Base-by-base conservation (phyloP, 2,888 invertebrate genomes). In the Lasioglossum morio region DNA sequence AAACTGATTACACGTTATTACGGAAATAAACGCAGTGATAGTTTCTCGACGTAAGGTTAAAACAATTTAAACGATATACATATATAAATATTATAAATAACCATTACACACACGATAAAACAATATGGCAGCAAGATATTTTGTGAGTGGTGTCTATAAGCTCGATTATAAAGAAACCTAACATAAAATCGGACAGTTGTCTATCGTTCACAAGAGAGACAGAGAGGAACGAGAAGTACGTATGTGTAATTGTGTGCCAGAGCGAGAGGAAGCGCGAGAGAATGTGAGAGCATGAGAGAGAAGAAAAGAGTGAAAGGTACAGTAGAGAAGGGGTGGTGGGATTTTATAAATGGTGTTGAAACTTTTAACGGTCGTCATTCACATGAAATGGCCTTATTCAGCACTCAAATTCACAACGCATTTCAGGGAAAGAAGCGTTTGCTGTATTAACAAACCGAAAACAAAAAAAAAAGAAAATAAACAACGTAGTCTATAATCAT, bases 11-110 rank as follows among this genome's bases (percentile, higher is more conserved):
- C 90, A 93, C 92, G 92, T 94, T 93, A 93, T 84, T 84, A 84
- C 90, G 90, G 91, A 92, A 92, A 85, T 93, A 94, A 94, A 92
- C 88, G 92, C 93, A 94, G 94, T 93, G 93, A 94, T 94, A 94
- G 94, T 93, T 92, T 93, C 88, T 89, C 91, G 91, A 90, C 85
- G 76, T 88, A 88, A 92, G 84, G 84, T 89, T 87, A 88, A 79
- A 79, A 85, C 84, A 85, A 87, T 85, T 75, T 85, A 87, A 69
- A 84, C 79, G 72, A 79, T 87, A 88, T 87, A 88, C 82, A 86
- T 87, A 88, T 83, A 83, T 88, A 89, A 88, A 86, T 82, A 88
- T 88, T 87, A 91, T 86, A 72, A 85, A 85, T 84, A 89, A 89
- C 63, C 79, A 79, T 72, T 83, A 85, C 81, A 82, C 77, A 86